Evolutionary conservation across 2,888 invertebrate genomes (phyloP), one percentile per base, ranked within the genome.

Genomic region (Drosophila demipolita): DNA sequence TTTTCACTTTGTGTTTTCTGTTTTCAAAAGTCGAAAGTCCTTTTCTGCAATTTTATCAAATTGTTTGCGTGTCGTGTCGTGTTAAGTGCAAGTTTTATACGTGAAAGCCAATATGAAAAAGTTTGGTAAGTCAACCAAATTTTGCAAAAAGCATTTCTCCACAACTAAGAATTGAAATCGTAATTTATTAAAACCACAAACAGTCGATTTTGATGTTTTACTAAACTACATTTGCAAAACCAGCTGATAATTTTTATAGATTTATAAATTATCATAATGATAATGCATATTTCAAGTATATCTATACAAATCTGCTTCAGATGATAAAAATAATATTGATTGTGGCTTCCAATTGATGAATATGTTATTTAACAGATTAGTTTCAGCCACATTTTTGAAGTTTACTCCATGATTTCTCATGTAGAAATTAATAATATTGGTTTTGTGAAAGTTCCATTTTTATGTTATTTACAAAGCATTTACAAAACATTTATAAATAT

Each of bases 81-180:
- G 53, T 70, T 26, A 40, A 52, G 29, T 35, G 23, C 20, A 60
- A 23, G 23, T 11, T n/a, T 36, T 50, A 17, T 36, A 59, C 62
- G 64, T 59, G 53, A 67, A 71, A 36, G 12, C 26, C 73, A 89
- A 73, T 26, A 89, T 87, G 87, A 89, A 89, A 80, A 89, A 87
- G 48, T 84, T 85, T 49, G 87, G 87, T 87, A 74, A 87, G 87
- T 76, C 9, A 3, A 26, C 3, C 54, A 9, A 26, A 20, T 20
- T 17, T 26, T 17, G 3, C 15, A 26, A 20, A 42, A 5, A 11
- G 20, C 20, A 20, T 11, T 42, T 42, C 42, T 11, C 7, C 2
- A 1, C 38, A 38, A 17, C 17, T 17, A 8, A 38, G 17, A 38
- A 38, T 38, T 29, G 29, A 29, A 29, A 29, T 29, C 29, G 29